Conservation (phyloP, 2,888 invertebrate species). For the Drosophila leonis region DNA sequence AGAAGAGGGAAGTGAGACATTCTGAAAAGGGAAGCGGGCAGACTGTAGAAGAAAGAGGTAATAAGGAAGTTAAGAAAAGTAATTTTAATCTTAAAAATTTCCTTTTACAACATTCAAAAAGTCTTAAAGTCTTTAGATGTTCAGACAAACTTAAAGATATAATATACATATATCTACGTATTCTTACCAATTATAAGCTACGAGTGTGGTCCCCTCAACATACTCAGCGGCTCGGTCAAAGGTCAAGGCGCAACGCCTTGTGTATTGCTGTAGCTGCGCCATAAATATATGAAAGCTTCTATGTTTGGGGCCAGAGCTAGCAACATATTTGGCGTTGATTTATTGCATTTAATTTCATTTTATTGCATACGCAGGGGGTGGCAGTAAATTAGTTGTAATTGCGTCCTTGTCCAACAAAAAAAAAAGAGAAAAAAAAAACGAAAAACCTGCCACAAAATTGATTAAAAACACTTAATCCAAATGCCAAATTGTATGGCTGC, state of each 20-base stretch:
- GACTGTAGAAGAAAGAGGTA: no score
- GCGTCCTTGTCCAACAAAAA: conserved; percentile 17
- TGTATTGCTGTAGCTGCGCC: conserved; percentile 19
- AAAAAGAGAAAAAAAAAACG: background rate
- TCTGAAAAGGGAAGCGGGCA: no score
- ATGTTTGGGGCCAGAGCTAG: conserved; percentile 23
- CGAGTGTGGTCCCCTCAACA: background rate
- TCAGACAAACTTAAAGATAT: no score
- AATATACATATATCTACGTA: background rate
- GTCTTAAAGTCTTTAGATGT: no score
- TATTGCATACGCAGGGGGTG: conserved; percentile 54
- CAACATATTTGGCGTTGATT: conserved; percentile 70
- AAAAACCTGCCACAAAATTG: conserved; percentile 38
- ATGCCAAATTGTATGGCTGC: conserved; percentile 19
- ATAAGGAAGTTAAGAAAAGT: no score
- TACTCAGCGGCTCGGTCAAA: conserved; percentile 27
- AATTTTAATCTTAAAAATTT: no score
- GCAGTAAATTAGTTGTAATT: conserved; percentile 58
- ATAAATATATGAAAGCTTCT: conserved; percentile 40
- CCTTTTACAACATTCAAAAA: no score
- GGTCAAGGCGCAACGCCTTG: conserved; percentile 46
- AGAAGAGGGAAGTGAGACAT: no score
- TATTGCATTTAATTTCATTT: conserved; percentile 76
- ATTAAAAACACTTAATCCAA: conserved; percentile 49
- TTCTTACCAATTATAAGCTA: background rate